phyloP scores from a whole-genome alignment of 2,797 vertebrate species.

The Huso huso region DNA sequence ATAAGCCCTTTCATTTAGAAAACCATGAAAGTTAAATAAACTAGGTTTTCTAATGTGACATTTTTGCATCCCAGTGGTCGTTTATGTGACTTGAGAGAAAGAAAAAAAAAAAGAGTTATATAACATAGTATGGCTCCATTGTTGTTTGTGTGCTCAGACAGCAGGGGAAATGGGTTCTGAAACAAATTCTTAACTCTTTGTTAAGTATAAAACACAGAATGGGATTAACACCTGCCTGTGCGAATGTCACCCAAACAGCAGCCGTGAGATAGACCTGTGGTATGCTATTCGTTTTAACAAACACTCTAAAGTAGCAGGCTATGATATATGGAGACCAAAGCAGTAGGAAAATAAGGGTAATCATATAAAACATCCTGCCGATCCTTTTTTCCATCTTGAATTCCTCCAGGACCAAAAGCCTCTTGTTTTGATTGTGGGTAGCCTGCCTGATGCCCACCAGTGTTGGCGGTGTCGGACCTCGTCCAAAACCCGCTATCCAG shows the following conservation, averaged over 20 bases:
- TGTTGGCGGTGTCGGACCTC: slow-evolving; percentile 87
- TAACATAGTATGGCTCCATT: slow-evolving; percentile 77
- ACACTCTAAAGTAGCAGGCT: slow-evolving; percentile 83
- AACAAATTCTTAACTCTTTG: slow-evolving; percentile 80
- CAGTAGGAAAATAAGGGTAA: slow-evolving; percentile 82
- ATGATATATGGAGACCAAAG: slow-evolving; percentile 90
- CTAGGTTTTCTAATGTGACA: background rate
- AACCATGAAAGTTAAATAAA: background rate
- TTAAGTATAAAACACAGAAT: slow-evolving; percentile 92
- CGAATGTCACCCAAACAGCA: slow-evolving; percentile 91
- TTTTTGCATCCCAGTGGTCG: background rate
- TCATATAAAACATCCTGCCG: slow-evolving; percentile 93
- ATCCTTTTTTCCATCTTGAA: slow-evolving; percentile 89
- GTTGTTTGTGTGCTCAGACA: slow-evolving; percentile 78
- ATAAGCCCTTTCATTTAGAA: background rate
- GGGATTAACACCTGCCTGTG: slow-evolving; percentile 87
- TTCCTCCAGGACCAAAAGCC: slow-evolving; percentile 87
- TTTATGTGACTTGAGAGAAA: no score
- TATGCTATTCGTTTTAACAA: slow-evolving; percentile 70
- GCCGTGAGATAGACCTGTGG: slow-evolving; percentile 83
- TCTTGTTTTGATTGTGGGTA: slow-evolving; percentile 68
- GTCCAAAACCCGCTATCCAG: slow-evolving; percentile 95
- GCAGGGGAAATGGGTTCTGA: slow-evolving; percentile 78
- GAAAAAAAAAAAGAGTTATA: slow-evolving; percentile 32
- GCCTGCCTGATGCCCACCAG: slow-evolving; percentile 86